Evolutionary conservation across 2,113 vertebrate genomes (phyloP), one percentile per base, ranked within the genome.

Genomic region (Anseranas semipalmata): DNA sequence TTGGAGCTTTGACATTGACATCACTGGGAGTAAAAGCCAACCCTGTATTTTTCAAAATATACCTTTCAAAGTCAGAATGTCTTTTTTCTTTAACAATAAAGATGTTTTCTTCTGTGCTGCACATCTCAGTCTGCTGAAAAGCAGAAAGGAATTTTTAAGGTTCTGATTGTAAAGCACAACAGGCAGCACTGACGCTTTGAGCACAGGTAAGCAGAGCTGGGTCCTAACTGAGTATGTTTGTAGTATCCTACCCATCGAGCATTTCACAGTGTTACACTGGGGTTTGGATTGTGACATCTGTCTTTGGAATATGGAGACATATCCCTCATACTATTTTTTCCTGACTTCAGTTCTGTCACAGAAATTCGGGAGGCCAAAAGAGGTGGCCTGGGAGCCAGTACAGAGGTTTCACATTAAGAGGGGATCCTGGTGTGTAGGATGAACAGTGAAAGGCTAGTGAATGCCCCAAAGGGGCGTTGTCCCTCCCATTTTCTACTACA

Each of bases 1-100:
- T 79, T 92, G 92, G 74, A 95, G 80, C 73, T 95, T 96, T 96
- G 95, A 90, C 95, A 89, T 4, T 93, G 94, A 89, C 94, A 89
- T 95, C 48, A 87, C 76, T 76, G 41, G 17, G 17, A 95, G 58
- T 79, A 89, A 81, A 94, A 89, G 33, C 48, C 72, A 90, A 73
- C 48, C 45, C 45, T 70, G 32, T 92, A 33, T 89, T 95, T 96
- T 89, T 93, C 88, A 84, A 87, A 92, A 84, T 92, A 83, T 45
- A 62, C 63, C 85, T 98, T 98, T 95, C 70, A 93, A 32, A 50
- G 56, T 77, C 27, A 85, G n/a, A 76, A 85, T 93, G 89, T 73
- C 25, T 87, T 73, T 93, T 95, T 92, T 70, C 32, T 85, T 59
- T 53, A 89, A 43, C 56, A 87, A 52, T 89, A 73, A 90, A 94